Conservation (phyloP, 2,888 invertebrate genomes). For the Tuta absoluta region DNA sequence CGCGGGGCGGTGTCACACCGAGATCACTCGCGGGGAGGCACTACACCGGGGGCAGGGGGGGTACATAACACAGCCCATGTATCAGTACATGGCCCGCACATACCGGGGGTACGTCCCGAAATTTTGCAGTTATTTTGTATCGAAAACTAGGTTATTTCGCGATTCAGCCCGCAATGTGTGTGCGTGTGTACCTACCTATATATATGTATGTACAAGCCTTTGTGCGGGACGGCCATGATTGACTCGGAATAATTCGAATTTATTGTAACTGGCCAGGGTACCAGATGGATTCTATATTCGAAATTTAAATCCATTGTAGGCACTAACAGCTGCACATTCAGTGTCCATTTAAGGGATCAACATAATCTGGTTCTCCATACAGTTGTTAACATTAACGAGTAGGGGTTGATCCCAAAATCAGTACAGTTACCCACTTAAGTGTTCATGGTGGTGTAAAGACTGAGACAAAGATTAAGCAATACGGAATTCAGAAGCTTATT, state of each 20-base stretch:
- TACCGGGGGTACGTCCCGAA: slow-evolving; percentile 63
- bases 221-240: slow-evolving; percentile 48
- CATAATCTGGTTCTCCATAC: no score
- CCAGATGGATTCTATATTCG: slow-evolving; percentile 1
- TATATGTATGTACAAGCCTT: slow-evolving; percentile 37
- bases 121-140: slow-evolving; percentile 80
- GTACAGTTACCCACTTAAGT: no score
- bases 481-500: no score
- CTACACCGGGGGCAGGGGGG: slow-evolving; percentile 63
- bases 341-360: no score
- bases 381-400: no score
- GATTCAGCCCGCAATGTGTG: slow-evolving; percentile 41
- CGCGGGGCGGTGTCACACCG: slow-evolving; percentile 49
- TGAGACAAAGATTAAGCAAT: no score
- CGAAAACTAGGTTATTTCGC: slow-evolving; percentile 79
- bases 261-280: slow-evolving; percentile 17
- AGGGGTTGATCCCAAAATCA: no score
- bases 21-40: slow-evolving; percentile 72
- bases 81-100: slow-evolving; percentile 66
- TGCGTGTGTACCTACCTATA: neutral
- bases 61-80: slow-evolving; percentile 71
- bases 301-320: neutral
- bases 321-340: no score
- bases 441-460: no score
- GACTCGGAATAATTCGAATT: slow-evolving; percentile 27